These are phyloP conservation scores for Dendrocincla fuliginosa DNA, from an alignment of 2,797 vertebrate species.

Conservation along the genomic window DNA sequence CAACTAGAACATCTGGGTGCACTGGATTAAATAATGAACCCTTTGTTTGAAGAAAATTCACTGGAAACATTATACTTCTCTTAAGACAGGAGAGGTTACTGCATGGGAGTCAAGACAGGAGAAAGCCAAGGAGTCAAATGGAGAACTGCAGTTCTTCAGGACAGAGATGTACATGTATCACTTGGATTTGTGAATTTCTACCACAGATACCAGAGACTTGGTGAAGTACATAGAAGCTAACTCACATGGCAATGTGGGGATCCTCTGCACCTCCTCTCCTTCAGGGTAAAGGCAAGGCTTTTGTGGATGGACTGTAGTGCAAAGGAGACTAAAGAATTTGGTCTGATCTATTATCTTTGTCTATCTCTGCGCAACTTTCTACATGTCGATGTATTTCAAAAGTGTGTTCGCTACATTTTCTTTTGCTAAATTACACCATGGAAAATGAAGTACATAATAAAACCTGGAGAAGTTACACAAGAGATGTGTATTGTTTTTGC, in stretches of 20 bases:
- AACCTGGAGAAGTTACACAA: not conserved
- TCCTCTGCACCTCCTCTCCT: not conserved
- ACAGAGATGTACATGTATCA: not conserved
- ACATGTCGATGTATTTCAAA: not conserved
- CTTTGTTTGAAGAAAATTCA: conserved; percentile 31
- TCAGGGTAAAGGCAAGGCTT: not conserved
- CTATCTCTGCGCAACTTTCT: not conserved
- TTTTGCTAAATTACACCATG: not conserved
- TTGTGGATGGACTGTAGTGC: not conserved
- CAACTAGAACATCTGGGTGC: conserved; percentile 25
- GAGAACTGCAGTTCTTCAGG: not conserved
- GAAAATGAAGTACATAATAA: not conserved
- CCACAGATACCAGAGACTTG: not conserved
- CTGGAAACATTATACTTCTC: conserved; percentile 1
- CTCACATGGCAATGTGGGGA: accelerated
- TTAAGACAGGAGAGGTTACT: not conserved
- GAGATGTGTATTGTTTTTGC: not conserved
- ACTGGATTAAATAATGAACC: conserved; percentile 19
- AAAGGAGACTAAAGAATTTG: not conserved
- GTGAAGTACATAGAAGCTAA: not conserved
- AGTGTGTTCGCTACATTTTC: not conserved
- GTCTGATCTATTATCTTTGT: not conserved
- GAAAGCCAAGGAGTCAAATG: not conserved
- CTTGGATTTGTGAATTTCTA: not conserved
- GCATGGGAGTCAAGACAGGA: not conserved